Conservation (phyloP, 2,888 invertebrate genomes). For the Xestia sexstrigata region DNA sequence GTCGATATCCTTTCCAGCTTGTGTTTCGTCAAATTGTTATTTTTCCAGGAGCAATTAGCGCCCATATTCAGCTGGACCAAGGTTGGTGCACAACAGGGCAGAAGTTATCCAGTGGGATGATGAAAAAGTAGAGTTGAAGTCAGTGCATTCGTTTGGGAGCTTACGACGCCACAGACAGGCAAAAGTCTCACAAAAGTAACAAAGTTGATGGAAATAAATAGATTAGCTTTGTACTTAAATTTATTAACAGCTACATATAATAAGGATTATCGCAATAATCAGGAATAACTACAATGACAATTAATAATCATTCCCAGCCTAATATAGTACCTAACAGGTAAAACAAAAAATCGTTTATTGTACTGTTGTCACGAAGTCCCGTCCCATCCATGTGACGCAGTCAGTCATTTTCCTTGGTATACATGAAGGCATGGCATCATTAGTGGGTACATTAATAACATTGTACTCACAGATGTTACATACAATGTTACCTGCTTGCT, state of each 20-base stretch:
- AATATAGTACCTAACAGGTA: slow-evolving; percentile 6
- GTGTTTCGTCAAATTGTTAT: neutral
- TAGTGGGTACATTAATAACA: neutral
- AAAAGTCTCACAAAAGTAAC: neutral
- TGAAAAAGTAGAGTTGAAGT: neutral
- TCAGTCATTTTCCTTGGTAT: slow-evolving; percentile 26
- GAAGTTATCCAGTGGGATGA: too few relatives aligned
- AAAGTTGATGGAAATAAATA: neutral
- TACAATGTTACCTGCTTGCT: neutral
- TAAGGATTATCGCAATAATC: neutral
- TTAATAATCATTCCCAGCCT: neutral
- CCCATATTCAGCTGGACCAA: neutral
- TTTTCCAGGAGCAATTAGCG: neutral
- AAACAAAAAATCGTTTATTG: neutral
- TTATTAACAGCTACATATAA: neutral
- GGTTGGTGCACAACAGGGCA: neutral
- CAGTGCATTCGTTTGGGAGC: neutral
- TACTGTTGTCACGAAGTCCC: neutral
- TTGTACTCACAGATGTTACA: neutral
- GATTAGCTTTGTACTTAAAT: neutral
- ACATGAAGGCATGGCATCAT: neutral
- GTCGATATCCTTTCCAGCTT: too few relatives aligned
- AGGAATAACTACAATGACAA: slow-evolving; percentile 1
- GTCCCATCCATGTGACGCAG: neutral
- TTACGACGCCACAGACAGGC: neutral